Evolutionary conservation across 2,797 vertebrate species (phyloP).

Genomic region (Macroramphosus scolopax): DNA sequence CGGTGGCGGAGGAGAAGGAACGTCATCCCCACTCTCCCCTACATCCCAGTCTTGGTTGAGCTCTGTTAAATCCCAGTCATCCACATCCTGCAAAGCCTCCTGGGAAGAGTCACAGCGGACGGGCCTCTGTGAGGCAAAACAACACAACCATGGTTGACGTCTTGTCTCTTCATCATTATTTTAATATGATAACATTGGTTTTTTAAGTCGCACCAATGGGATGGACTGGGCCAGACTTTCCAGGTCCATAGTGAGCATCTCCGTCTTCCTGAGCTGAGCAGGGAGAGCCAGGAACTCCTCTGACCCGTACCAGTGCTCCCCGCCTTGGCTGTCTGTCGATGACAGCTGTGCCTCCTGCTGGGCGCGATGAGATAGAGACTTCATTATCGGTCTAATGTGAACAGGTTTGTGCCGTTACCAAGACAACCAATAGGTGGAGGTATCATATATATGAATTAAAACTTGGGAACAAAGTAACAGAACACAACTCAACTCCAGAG

Average conservation of each 20-base stretch:
- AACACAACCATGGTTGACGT: too few relatives aligned
- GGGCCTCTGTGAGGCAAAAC: conserved; percentile 66
- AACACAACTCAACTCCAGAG: too few relatives aligned
- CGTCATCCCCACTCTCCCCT: conserved; percentile 42
- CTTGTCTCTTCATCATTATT: too few relatives aligned
- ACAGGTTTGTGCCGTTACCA: too few relatives aligned
- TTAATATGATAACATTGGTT: too few relatives aligned
- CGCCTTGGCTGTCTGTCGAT: conserved; percentile 56
- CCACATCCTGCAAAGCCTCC: conserved; percentile 88
- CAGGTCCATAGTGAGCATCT: conserved; percentile 89
- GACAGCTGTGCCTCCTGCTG: conserved; percentile 18
- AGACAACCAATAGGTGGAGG: too few relatives aligned
- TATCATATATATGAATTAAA: too few relatives aligned
- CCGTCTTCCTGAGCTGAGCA: conserved; percentile 89
- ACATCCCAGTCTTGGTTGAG: conserved; percentile 87
- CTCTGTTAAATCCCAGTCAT: conserved; percentile 96
- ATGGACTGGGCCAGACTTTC: conserved; percentile 86
- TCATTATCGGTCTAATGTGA: too few relatives aligned
- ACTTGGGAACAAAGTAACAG: too few relatives aligned
- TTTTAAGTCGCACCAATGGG: conserved; percentile 56
- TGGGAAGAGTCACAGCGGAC: conserved; percentile 37
- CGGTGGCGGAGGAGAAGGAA: conserved; percentile 28
- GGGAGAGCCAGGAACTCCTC: conserved; percentile 96
- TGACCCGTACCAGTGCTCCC: conserved; percentile 89
- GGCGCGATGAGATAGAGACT: too few relatives aligned